phyloP scores from a whole-genome alignment of 1,140 invertebrate species.

The Ylistrum balloti region DNA sequence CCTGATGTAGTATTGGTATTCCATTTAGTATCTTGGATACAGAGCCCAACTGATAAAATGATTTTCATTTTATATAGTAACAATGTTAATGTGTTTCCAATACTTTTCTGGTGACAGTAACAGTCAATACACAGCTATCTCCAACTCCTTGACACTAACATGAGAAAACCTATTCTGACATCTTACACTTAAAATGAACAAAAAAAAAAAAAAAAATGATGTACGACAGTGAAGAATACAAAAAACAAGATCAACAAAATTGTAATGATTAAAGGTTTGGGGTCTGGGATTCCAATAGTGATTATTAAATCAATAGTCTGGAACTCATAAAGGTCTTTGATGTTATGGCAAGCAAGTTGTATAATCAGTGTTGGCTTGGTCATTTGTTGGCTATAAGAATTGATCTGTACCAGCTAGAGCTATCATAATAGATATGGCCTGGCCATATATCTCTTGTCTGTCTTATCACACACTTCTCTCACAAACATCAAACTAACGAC shows the following conservation, averaged over 20 bases:
- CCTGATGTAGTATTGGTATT: no score
- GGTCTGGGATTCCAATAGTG: neutral
- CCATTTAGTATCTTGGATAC: no score
- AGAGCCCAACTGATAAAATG: no score
- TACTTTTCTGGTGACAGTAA: neutral
- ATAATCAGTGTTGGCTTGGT: neutral
- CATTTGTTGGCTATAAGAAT: constrained; percentile 23
- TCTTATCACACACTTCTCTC: no score
- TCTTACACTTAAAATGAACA: neutral
- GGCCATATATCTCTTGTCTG: no score
- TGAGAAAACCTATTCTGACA: constrained; percentile 2
- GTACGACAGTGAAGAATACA: neutral
- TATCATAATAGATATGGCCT: neutral
- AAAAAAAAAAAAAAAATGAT: neutral
- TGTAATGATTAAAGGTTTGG: constrained; percentile 3
- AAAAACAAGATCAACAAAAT: neutral
- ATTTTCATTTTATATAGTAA: neutral
- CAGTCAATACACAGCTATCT: neutral
- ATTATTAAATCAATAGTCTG: constrained; percentile 35
- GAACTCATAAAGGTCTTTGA: neutral
- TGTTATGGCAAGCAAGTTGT: neutral
- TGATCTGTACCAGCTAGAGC: neutral
- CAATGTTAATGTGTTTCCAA: neutral
- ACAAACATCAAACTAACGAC: no score
- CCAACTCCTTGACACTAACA: neutral